A percentile compares a stretch with the other conserved stretches of the same genome.
Conservation (phyloP, 2,888 invertebrate genomes). For the Hyposoter didymator region DNA sequence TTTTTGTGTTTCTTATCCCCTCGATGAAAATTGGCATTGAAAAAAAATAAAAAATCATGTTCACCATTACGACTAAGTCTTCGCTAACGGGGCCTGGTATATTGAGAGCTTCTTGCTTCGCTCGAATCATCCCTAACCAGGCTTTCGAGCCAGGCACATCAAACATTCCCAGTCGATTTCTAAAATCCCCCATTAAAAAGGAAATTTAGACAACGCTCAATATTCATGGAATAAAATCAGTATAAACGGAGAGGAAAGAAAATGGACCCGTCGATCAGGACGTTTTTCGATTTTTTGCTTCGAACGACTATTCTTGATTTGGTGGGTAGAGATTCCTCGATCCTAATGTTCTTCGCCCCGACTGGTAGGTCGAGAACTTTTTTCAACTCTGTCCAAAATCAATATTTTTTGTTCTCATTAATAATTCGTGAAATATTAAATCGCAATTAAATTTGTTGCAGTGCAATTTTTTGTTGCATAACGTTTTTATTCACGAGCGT, state of each 20-base stretch:
- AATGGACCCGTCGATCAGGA: conserved; percentile 84
- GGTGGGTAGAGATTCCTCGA: conserved; percentile 85
- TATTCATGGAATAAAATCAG: conserved; percentile 19
- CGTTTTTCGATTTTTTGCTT: conserved; percentile 82
- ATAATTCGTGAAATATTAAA: not conserved
- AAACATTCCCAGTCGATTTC: conserved; percentile 81
- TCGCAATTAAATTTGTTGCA: not conserved
- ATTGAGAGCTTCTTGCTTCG: conserved; percentile 82
- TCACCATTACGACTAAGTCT: conserved; percentile 84
- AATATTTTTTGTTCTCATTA: not conserved
- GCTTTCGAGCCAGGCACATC: conserved; percentile 80
- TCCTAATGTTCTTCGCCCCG: conserved; percentile 85
- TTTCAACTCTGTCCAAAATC: conserved; percentile 65
- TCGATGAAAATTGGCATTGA: not conserved
- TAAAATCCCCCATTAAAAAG: conserved; percentile 71
- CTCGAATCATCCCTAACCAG: conserved; percentile 82
- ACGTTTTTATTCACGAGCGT: not conserved
- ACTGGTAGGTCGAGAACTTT: conserved; percentile 84
- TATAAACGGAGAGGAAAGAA: not conserved
- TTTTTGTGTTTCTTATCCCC: too few species aligned
- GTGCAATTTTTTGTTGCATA: not conserved
- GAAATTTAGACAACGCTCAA: conserved; percentile 3
- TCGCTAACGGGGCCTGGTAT: conserved; percentile 85
- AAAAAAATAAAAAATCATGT: not conserved
- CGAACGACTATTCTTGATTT: conserved; percentile 85